Base-by-base conservation (phyloP, 2,888 invertebrate species). In the Agriotes lineatus region DNA sequence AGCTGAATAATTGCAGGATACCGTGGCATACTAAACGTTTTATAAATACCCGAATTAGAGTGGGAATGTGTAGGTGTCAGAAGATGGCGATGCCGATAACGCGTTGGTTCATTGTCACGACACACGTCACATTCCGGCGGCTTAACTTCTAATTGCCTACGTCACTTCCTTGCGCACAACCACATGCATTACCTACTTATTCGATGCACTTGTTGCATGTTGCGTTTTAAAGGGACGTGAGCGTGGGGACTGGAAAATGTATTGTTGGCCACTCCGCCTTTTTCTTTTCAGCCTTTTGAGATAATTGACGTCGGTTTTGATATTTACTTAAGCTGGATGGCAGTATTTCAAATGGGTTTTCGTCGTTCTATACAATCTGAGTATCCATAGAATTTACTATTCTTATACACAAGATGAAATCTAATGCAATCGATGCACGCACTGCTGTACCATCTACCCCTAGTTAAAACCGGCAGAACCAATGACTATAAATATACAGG, bases 11-110 rank as follows among this genome's bases (percentile, higher is more conserved):
- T 75, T 69, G 70, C 74, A 76, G 75, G 74, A 76, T 74, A 72
- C 73, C 64, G 68, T 74, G 71, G 66, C 71, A 69, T 71, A 72
- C 71, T 77, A 76, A 76, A 76, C 72, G 74, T 74, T 72, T 77
- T 76, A 75, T 76, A 77, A 78, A 77, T 75, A 76, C 72, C 74
- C 73, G 72, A 77, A 76, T 78, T 77, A 76, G 67, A 75, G 75
- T 72, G 74, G 72, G 73, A 74, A 72, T 73, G 73, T 71, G 70
- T 72, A 71, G 76, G 76, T 71, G 77, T 67, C 61, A 67, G 66
- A 68, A 73, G 76, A 77, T 76, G 73, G 71, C 74, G 70, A 64
- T 70, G 71, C 65, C 72, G 74, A 74, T 75, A 76, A 76, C 60
- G 70, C 67, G 69, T 67, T 70, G 67, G 75, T 74, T 74, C 74